phyloP scores from a whole-genome alignment of 2,888 invertebrate species.

The Liopterus haemorrhoidalis region DNA sequence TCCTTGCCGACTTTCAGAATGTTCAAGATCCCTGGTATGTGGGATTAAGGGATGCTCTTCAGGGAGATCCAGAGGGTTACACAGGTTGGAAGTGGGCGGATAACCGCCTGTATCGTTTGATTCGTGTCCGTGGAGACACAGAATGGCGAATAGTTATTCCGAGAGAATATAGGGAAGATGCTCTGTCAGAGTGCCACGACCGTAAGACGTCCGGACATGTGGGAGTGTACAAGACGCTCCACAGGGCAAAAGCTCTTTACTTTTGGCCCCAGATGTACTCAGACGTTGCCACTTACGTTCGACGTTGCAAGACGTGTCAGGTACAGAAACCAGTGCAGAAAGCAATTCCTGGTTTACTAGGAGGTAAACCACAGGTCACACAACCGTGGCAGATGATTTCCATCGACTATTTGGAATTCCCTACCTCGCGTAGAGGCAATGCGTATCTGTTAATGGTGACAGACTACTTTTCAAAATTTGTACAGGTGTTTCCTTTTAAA shows the following conservation, averaged over 20 bases:
- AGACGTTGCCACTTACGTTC: background rate
- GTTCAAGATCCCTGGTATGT: no score
- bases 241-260: background rate
- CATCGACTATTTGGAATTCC: conserved; percentile 11
- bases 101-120: no score
- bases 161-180: conserved; percentile 2
- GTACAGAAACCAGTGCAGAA: conserved; percentile 1
- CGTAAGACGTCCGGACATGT: background rate
- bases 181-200: background rate
- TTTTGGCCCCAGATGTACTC: conserved; percentile 6
- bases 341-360: conserved; percentile 5
- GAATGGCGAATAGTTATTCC: conserved; percentile 12
- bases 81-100: no score
- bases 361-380: background rate
- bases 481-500: background rate
- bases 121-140: no score
- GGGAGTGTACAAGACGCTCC: background rate
- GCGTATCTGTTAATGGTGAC: conserved; percentile 1
- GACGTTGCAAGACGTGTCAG: background rate
- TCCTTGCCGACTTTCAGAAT: no score
- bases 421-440: conserved; percentile 4
- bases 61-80: no score
- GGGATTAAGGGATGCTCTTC: no score
- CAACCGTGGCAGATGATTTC: conserved; percentile 11
- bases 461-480: conserved; percentile 11